Conservation (phyloP, 2,797 vertebrate genomes). For the Thripadectes ignobilis region DNA sequence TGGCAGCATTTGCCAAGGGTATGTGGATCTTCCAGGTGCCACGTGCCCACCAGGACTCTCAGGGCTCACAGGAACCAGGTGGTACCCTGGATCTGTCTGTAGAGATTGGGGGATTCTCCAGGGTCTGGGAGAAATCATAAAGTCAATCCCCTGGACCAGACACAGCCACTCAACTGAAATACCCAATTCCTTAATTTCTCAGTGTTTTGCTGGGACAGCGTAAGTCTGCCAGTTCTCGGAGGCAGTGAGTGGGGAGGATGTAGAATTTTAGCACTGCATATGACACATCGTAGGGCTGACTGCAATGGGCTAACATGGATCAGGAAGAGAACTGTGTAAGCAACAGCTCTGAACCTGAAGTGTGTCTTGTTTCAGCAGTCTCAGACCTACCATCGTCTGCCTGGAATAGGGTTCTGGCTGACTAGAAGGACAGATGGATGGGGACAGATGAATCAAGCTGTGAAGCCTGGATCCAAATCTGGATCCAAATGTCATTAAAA, state of each 20-base stretch:
- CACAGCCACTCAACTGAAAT: not conserved
- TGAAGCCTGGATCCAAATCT: constrained; percentile 57
- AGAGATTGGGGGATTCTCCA: not conserved
- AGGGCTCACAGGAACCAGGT: not conserved
- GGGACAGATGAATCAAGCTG: constrained; percentile 67
- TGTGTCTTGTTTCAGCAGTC: constrained; percentile 20
- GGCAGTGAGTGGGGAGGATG: not conserved
- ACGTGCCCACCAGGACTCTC: not conserved
- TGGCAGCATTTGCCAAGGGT: not conserved
- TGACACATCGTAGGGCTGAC: not conserved
- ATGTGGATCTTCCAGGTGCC: not conserved
- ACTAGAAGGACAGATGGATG: constrained; percentile 49
- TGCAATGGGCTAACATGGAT: constrained; percentile 45
- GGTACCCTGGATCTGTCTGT: not conserved
- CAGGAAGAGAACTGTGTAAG: not conserved
- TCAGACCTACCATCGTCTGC: constrained; percentile 45
- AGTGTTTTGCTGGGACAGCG: not conserved
- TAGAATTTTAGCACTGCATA: not conserved
- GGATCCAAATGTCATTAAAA: constrained; percentile 57
- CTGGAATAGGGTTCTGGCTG: constrained; percentile 56
- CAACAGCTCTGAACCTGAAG: constrained; percentile 53
- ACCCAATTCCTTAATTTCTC: not conserved
- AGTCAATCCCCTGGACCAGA: not conserved
- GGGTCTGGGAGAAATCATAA: not conserved
- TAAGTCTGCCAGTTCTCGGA: not conserved